Conservation (phyloP, 2,113 vertebrate species). For the Tetraodon nigroviridis region DNA sequence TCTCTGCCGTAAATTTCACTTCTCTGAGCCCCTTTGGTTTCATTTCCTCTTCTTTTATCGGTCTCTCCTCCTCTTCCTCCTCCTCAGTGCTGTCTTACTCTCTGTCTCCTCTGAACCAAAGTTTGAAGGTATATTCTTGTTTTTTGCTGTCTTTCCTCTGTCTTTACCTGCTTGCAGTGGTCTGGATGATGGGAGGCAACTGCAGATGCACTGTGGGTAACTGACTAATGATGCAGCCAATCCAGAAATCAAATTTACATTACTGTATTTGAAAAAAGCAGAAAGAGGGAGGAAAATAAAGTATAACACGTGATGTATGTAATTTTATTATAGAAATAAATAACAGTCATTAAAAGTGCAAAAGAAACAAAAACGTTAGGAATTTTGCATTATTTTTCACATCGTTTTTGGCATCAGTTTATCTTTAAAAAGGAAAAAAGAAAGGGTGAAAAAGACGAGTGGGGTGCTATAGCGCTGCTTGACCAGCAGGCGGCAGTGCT, state of each 20-base stretch:
- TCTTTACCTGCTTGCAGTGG: no score
- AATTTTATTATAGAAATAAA: neutral
- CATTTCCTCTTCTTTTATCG: neutral
- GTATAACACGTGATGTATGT: no score
- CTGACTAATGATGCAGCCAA: no score
- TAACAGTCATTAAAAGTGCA: neutral
- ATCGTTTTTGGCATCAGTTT: neutral
- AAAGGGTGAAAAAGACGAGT: neutral
- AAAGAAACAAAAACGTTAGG: neutral
- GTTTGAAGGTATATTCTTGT: no score
- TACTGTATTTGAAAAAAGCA: no score
- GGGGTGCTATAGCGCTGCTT: neutral
- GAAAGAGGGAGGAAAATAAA: no score
- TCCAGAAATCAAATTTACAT: no score
- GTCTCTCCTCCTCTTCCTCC: neutral
- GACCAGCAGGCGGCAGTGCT: constrained; percentile 7
- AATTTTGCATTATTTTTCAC: neutral
- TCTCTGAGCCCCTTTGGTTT: neutral
- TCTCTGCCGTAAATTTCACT: constrained; percentile 7
- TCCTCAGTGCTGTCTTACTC: neutral
- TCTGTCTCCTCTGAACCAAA: no score
- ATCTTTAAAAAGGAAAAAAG: neutral
- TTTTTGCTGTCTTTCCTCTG: no score
- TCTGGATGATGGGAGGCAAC: no score
- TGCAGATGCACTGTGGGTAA: no score